phyloP scores from a whole-genome alignment of 2,797 vertebrate genomes.

The Lepidocolaptes lacrymiger region DNA sequence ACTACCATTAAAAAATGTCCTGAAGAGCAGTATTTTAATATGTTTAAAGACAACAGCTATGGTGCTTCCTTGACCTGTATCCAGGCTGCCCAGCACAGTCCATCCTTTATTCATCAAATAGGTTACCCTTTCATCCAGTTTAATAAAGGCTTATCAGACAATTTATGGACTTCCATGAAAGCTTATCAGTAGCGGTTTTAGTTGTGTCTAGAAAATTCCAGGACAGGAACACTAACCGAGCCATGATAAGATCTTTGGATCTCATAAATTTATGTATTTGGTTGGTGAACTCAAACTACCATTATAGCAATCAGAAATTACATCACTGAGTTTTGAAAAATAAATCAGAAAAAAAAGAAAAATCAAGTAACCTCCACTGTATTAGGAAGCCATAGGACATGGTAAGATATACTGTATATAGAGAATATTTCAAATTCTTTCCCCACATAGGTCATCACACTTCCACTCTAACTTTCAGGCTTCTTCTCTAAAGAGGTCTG shows the following conservation, averaged over 20 bases:
- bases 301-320: not conserved
- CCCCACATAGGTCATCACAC: not conserved
- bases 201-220: not conserved
- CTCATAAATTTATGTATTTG: not conserved
- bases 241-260: not conserved
- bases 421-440: not conserved
- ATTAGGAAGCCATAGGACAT: rapidly evolving
- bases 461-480: not conserved
- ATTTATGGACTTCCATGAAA: not conserved
- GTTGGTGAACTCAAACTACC: not conserved
- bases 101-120: not conserved
- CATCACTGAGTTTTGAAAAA: not conserved
- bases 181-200: not conserved
- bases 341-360: not conserved
- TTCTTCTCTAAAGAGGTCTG: not conserved
- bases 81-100: not conserved
- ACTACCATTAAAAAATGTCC: not conserved
- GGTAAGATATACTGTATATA: rapidly evolving
- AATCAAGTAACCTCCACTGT: not conserved
- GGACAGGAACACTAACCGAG: not conserved
- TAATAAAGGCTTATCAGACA: not conserved
- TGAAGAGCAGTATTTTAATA: not conserved
- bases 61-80: not conserved
- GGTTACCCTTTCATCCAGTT: not conserved
- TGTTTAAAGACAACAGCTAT: not conserved